phyloP scores from a whole-genome alignment of 2,113 vertebrate species.

The Amblyornis subalaris region DNA sequence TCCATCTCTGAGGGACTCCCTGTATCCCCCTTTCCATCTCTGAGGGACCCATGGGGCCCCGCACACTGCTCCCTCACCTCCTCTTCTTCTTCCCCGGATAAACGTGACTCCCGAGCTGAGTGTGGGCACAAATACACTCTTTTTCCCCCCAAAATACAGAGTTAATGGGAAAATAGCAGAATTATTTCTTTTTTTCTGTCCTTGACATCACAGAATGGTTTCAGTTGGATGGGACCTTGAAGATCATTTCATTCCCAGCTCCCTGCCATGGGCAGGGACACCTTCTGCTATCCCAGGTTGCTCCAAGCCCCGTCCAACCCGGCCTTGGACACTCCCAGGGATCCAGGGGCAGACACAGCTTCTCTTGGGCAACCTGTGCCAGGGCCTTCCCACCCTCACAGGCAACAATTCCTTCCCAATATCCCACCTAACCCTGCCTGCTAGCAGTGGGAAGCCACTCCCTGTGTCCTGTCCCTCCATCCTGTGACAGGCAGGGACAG shows the following conservation, averaged over 20 bases:
- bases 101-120: background rate
- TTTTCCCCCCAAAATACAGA: background rate
- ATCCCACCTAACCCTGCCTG: background rate
- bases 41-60: rapidly evolving
- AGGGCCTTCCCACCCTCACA: background rate
- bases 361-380: background rate
- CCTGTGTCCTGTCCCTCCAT: background rate
- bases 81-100: background rate
- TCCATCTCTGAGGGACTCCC: no score
- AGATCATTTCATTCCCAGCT: background rate
- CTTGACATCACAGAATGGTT: background rate
- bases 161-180: background rate
- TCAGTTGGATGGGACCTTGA: background rate
- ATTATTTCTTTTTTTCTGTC: background rate
- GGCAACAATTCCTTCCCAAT: background rate
- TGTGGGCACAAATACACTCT: background rate
- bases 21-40: background rate
- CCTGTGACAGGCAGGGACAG: no score
- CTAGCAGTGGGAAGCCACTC: background rate
- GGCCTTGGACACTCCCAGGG: background rate
- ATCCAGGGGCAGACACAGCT: background rate
- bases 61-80: background rate
- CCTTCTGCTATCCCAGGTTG: no score
- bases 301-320: background rate
- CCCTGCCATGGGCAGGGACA: background rate